Base-by-base conservation (phyloP, 2,797 vertebrate species). In the Clamator glandarius region DNA sequence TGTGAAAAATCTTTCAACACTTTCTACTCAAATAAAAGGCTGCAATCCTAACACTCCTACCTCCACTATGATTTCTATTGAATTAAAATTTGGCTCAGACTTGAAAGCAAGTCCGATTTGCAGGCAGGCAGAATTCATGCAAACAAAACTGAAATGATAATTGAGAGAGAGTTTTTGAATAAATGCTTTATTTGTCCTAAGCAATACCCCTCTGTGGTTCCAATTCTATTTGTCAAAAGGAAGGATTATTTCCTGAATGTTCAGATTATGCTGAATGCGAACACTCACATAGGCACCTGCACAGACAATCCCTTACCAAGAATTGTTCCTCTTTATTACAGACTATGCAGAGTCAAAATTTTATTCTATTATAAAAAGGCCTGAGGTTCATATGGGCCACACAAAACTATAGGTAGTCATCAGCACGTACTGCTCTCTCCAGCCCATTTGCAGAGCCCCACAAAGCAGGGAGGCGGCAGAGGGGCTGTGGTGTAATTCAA, bases 141-240 rank as follows among this genome's bases (percentile, higher is more conserved):
- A 91, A 89, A 87, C 72, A 92, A 35, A 94, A 46, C 33, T 6
- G 50, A 64, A 89, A 89, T 57, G 19, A 95, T 59, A 85, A 95
- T 33, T 39, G 79, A 82, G 84, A 73, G 35, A 55, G 44, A 51
- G 61, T 25, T 94, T 81, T 42, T 67, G 61, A 92, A 67, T 63
- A 84, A 77, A 88, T 5, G 57, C 44, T 54, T 46, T 15, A 7
- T 88, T 93, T 83, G 36, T 61, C 57, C 41, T 15, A 26, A 64
- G 63, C 68, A 77, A 13, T 44, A 48, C 12, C 57, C 23, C 24
- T 76, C 35, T 28, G 75, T 14, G 23, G 4, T 8, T 84, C 62
- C 75, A 77, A 9, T 19, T 69, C 35, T 18, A 19, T 5, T 35
- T 26, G 79, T 69, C 57, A 44, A 64, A 89, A 70, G 29, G 59